These are phyloP conservation scores for Saxidomus purpurata DNA, from an alignment of 1,140 invertebrate species.

Conservation along the genomic window DNA sequence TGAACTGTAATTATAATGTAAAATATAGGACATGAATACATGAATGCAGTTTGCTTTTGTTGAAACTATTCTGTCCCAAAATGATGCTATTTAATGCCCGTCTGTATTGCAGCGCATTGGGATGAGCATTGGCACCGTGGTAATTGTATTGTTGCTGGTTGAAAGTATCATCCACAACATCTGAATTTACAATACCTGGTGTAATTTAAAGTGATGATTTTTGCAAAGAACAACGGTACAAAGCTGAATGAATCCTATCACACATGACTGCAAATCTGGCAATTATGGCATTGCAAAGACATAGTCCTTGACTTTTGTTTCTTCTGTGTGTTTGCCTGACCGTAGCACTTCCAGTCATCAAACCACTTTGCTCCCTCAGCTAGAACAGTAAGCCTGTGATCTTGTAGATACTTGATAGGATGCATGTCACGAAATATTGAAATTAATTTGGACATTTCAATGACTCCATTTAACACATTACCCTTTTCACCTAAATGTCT, in stretches of 20 bases:
- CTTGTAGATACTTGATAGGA: not conserved
- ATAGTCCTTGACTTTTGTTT: constrained; percentile 46
- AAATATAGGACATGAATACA: too few relatives aligned
- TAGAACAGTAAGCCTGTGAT: not conserved
- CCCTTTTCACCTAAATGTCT: not conserved
- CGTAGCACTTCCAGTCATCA: not conserved
- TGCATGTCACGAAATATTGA: not conserved
- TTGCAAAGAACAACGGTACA: not conserved
- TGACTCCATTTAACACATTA: not conserved
- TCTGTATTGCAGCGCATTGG: constrained; percentile 57
- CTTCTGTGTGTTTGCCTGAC: too few relatives aligned
- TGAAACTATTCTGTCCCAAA: constrained; percentile 45
- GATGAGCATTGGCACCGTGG: constrained; percentile 61
- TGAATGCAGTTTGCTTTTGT: constrained; percentile 57
- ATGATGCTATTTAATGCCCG: constrained; percentile 60
- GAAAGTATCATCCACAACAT: constrained; percentile 64
- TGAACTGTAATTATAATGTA: too few relatives aligned
- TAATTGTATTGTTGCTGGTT: constrained; percentile 62
- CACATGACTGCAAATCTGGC: constrained; percentile 46
- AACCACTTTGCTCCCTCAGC: not conserved
- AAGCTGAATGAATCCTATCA: constrained; percentile 49
- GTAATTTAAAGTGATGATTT: not conserved
- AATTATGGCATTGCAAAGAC: constrained; percentile 60
- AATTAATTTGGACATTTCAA: not conserved
- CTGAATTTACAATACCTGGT: constrained; percentile 63